phyloP scores from a whole-genome alignment of 2,797 vertebrate species.

The Distichodus sexfasciatus region DNA sequence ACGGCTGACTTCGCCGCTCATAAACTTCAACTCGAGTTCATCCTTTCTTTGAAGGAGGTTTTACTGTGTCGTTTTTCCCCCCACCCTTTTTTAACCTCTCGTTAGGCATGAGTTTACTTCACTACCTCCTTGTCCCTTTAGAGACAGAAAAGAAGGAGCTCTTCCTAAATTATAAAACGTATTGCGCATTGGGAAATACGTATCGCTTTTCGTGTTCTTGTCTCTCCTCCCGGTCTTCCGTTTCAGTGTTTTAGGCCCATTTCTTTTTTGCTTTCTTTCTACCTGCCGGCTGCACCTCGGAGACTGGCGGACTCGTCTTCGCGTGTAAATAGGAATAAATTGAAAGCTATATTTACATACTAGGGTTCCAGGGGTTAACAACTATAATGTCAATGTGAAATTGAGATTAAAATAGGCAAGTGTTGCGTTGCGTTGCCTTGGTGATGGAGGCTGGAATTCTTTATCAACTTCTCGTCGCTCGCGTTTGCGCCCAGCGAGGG shows the following conservation, averaged over 20 bases:
- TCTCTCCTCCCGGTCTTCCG: too few relatives aligned
- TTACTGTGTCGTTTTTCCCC: background rate
- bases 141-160: too few relatives aligned
- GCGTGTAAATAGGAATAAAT: conserved; percentile 74
- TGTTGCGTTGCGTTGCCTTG: conserved; percentile 76
- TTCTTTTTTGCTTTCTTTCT: background rate
- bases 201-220: too few relatives aligned
- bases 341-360: conserved; percentile 64
- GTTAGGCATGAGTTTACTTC: background rate
- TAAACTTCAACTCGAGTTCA: conserved; percentile 20
- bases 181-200: too few relatives aligned
- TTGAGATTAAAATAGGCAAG: conserved; percentile 76
- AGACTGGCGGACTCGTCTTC: background rate
- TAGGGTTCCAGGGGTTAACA: conserved; percentile 74
- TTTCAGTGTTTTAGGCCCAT: too few relatives aligned
- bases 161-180: too few relatives aligned
- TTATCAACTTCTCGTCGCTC: conserved; percentile 25
- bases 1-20: conserved; percentile 20
- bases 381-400: conserved; percentile 75
- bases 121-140: too few relatives aligned
- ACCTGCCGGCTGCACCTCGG: background rate
- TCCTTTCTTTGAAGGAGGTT: conserved; percentile 19
- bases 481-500: conserved; percentile 12
- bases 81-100: background rate
- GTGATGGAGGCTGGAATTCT: conserved; percentile 64